These are phyloP conservation scores for Bubalus kerabau DNA, from an alignment of 2,113 vertebrate genomes.

Conservation along the genomic window DNA sequence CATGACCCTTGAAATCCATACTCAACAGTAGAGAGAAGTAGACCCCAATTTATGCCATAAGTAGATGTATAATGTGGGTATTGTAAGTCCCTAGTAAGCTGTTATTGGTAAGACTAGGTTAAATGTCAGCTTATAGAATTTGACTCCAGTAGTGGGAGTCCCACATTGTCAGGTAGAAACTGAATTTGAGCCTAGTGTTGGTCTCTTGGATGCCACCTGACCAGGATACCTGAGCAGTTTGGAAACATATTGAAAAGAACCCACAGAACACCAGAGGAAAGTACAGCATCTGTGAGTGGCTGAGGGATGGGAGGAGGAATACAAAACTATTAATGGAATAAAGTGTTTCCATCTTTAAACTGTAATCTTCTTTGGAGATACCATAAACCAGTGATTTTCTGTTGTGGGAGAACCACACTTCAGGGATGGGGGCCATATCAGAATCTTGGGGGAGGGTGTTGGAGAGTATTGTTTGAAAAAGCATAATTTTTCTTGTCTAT, in stretches of 20 bases:
- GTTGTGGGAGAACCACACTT: not conserved
- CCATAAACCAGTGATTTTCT: not conserved
- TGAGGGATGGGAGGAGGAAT: not conserved
- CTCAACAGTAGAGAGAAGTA: slow-evolving; percentile 26
- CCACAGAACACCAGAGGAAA: not conserved
- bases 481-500: not conserved
- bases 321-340: slow-evolving; percentile 44
- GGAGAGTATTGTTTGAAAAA: slow-evolving; percentile 23
- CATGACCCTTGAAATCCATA: not conserved
- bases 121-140: slow-evolving; percentile 25
- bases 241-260: slow-evolving; percentile 17
- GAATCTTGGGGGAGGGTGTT: not conserved
- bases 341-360: slow-evolving; percentile 17
- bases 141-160: not conserved
- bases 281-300: not conserved
- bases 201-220: not conserved
- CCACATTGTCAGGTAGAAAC: not conserved
- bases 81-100: not conserved
- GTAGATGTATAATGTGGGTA: not conserved
- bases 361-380: slow-evolving; percentile 14
- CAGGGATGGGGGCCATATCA: not conserved
- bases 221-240: not conserved
- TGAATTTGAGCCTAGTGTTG: not conserved
- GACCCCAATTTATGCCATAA: not conserved
- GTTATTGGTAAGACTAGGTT: not conserved